Evolutionary conservation across 1,140 invertebrate genomes (phyloP).

Genomic region (Gonioctena quinquepunctata): DNA sequence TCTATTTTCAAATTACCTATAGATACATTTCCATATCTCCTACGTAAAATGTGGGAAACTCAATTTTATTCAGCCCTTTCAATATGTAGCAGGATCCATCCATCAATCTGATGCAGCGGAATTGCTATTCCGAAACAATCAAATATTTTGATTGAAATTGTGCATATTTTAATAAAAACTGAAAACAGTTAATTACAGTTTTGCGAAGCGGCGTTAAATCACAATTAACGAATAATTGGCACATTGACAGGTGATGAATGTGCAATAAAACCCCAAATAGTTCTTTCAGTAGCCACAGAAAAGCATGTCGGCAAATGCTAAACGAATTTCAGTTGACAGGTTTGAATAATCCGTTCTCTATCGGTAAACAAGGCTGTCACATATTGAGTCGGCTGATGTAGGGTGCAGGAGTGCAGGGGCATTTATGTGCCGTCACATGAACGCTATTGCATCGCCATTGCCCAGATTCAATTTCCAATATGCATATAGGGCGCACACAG

Average conservation of each 20-base stretch:
- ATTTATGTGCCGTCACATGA: constrained; percentile 48
- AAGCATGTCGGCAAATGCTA: constrained; percentile 34
- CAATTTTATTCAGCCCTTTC: not conserved
- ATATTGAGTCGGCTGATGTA: constrained; percentile 42
- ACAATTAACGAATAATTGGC: constrained; percentile 40
- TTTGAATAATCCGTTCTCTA: constrained; percentile 51
- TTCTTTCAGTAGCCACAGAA: constrained; percentile 32
- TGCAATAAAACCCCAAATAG: constrained; percentile 40
- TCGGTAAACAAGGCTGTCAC: constrained; percentile 51
- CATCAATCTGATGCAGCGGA: not conserved
- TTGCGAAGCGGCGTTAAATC: constrained; percentile 30
- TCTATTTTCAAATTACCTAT: too few relatives aligned
- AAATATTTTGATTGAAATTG: constrained; percentile 5
- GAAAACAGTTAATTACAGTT: constrained; percentile 26
- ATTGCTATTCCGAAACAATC: not conserved
- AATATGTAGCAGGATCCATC: not conserved
- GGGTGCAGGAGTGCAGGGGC: constrained; percentile 36
- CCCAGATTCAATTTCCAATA: constrained; percentile 53
- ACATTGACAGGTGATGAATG: constrained; percentile 38
- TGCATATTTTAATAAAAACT: constrained; percentile 26
- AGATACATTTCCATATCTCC: too few relatives aligned
- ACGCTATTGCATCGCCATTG: constrained; percentile 46
- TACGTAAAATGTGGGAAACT: too few relatives aligned
- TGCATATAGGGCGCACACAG: constrained; percentile 40
- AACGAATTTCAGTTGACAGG: constrained; percentile 46